Evolutionary conservation across 1,140 invertebrate species (phyloP).

Genomic region (Stegodyphus dumicola): DNA sequence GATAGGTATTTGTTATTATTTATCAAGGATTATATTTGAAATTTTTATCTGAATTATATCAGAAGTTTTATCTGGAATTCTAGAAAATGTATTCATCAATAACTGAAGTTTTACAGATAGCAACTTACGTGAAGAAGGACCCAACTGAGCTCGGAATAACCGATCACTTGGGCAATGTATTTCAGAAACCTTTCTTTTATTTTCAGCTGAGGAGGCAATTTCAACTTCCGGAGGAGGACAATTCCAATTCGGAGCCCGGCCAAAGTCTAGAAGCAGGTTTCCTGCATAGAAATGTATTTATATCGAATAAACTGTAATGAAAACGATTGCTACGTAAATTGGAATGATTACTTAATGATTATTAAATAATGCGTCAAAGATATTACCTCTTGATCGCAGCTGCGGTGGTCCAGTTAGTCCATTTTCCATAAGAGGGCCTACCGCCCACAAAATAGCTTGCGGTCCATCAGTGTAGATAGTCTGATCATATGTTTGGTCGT

Average conservation of each 20-base stretch:
- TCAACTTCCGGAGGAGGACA: constrained; percentile 73
- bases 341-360: too few relatives aligned
- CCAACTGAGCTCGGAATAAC: constrained; percentile 64
- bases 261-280: constrained; percentile 85
- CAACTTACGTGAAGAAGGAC: constrained; percentile 60
- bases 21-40: too few relatives aligned
- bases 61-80: too few relatives aligned
- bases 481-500: constrained; percentile 64
- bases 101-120: too few relatives aligned
- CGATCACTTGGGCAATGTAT: constrained; percentile 63
- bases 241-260: constrained; percentile 88
- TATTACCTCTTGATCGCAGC: constrained; percentile 67
- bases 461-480: constrained; percentile 79
- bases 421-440: constrained; percentile 85
- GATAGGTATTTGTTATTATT: too few relatives aligned
- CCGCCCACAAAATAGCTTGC: constrained; percentile 89
- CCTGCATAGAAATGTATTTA: constrained; percentile 66
- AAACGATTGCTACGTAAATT: too few relatives aligned
- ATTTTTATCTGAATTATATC: too few relatives aligned
- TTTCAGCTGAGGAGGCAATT: background rate
- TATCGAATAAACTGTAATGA: background rate
- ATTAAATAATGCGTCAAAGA: too few relatives aligned
- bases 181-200: background rate
- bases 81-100: too few relatives aligned
- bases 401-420: constrained; percentile 85